A percentile compares a stretch with the other conserved stretches of the same genome.
phyloP scores from a whole-genome alignment of 2,888 invertebrate genomes.

The Prosapia bicincta region DNA sequence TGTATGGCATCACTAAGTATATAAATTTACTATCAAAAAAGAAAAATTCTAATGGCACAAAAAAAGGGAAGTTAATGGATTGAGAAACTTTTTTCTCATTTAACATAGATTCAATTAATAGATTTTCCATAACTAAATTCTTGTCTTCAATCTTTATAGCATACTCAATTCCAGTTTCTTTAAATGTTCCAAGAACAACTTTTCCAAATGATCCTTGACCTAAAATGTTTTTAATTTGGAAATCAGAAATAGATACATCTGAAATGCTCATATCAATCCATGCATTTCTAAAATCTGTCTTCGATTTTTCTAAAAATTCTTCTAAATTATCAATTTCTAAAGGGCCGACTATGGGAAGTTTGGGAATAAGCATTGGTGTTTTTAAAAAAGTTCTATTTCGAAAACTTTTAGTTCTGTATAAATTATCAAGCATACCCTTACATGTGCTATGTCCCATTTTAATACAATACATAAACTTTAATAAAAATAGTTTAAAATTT shows the following conservation, averaged over 20 bases:
- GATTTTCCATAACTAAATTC: not conserved
- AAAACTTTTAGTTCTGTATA: not conserved
- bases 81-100: slow-evolving; percentile 19
- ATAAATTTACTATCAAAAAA: slow-evolving; percentile 13
- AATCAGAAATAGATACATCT: slow-evolving; percentile 10
- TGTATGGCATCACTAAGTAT: slow-evolving; percentile 18
- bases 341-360: not conserved
- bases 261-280: slow-evolving; percentile 10
- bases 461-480: too few species aligned
- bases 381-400: not conserved
- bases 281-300: slow-evolving; percentile 11
- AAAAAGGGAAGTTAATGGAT: slow-evolving; percentile 16
- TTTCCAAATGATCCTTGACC: not conserved
- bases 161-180: not conserved
- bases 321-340: slow-evolving; percentile 6
- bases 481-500: too few species aligned
- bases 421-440: not conserved
- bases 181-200: not conserved
- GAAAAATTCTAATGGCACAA: slow-evolving; percentile 9
- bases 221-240: not conserved
- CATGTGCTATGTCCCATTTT: too few species aligned
- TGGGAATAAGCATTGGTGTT: not conserved
- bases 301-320: slow-evolving; percentile 10
- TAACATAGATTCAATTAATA: not conserved
- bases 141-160: not conserved